Conservation (phyloP, 2,797 vertebrate species). For the Oreochromis mossambicus region DNA sequence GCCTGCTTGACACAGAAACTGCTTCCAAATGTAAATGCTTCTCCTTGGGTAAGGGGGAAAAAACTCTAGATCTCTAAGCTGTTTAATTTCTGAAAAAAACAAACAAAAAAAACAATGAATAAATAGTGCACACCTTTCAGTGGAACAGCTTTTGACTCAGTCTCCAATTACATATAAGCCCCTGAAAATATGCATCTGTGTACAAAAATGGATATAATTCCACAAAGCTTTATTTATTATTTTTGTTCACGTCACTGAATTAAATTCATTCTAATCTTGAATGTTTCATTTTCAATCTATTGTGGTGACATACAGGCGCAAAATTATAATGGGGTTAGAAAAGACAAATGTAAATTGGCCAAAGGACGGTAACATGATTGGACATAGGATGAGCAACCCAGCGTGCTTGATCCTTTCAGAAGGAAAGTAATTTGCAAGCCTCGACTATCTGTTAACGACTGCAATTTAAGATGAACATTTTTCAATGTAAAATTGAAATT, state of each 20-base stretch:
- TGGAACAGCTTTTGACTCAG: not conserved
- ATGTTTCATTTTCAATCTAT: fast-evolving
- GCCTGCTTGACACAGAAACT: not conserved
- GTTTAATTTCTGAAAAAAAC: not conserved
- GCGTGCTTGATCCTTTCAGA: not conserved
- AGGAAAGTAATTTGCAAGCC: not conserved
- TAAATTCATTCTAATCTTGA: not conserved
- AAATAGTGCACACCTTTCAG: not conserved
- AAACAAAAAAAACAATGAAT: not conserved
- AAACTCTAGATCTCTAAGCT: not conserved
- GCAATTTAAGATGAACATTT: not conserved
- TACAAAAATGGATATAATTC: not conserved
- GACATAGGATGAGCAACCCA: not conserved
- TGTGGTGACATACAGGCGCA: not conserved
- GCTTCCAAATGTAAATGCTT: not conserved
- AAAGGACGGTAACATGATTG: not conserved
- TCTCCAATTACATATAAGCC: not conserved
- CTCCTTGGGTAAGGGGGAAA: not conserved
- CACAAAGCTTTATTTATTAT: not conserved
- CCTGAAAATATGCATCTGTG: not conserved
- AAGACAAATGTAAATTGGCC: not conserved
- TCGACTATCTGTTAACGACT: not conserved
- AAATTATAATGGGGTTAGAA: not conserved
- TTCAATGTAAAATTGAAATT: not conserved
- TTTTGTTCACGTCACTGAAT: not conserved